These are phyloP conservation scores for Tetragnatha versicolor DNA, from an alignment of 1,140 invertebrate genomes.

Conservation along the genomic window DNA sequence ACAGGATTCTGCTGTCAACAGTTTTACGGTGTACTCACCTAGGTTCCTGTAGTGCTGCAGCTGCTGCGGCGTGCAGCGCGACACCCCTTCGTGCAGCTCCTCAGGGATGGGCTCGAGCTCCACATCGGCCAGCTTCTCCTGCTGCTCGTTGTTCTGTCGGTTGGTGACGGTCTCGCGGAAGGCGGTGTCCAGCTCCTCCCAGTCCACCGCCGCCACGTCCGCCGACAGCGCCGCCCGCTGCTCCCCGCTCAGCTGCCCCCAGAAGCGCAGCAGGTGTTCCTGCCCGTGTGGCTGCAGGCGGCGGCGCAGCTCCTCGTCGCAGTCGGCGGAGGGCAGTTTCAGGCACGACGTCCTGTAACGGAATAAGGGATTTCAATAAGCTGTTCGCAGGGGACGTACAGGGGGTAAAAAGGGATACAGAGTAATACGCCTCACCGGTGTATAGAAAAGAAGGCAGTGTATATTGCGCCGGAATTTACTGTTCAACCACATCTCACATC, in stretches of 20 bases:
- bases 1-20: no score
- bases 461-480: no score
- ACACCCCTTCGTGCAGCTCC: constrained; percentile 75
- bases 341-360: constrained; percentile 41
- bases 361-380: not conserved
- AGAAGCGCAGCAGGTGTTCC: constrained; percentile 86
- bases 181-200: constrained; percentile 29
- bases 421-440: no score
- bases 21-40: constrained; percentile 62
- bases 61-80: constrained; percentile 69
- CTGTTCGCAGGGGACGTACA: not conserved
- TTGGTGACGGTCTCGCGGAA: constrained; percentile 27
- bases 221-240: constrained; percentile 46
- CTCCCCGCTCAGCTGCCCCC: constrained; percentile 74
- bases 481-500: no score
- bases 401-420: no score
- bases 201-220: constrained; percentile 55
- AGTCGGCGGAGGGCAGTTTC: constrained; percentile 47
- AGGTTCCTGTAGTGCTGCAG: constrained; percentile 73
- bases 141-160: constrained; percentile 65
- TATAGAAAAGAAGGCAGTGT: no score
- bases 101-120: constrained; percentile 82
- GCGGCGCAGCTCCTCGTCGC: constrained; percentile 30
- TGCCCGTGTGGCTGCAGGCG: constrained; percentile 69
- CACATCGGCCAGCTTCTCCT: constrained; percentile 72